phyloP scores from a whole-genome alignment of 1,140 invertebrate species.

The Andricus grossulariae region DNA sequence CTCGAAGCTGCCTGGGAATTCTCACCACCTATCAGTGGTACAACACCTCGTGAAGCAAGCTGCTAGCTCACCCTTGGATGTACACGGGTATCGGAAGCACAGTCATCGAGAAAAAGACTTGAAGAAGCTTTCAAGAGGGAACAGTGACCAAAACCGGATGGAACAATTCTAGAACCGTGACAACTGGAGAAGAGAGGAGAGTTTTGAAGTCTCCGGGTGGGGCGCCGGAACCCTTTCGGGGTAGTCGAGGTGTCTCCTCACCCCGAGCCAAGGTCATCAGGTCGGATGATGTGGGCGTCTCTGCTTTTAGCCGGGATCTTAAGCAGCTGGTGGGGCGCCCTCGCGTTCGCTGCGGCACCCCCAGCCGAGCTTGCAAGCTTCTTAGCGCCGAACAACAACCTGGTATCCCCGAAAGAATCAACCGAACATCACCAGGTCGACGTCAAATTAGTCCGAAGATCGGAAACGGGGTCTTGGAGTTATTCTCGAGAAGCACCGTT shows the following conservation, averaged over 20 bases:
- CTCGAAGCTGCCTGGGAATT: conserved; percentile 49
- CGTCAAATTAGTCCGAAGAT: conserved; percentile 31
- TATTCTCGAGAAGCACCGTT: too few species aligned
- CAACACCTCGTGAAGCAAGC: conserved; percentile 55
- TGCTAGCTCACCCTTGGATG: not conserved
- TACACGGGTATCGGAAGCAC: not conserved
- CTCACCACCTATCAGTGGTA: conserved; percentile 55
- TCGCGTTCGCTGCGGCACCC: conserved; percentile 63
- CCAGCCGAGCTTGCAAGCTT: conserved; percentile 58
- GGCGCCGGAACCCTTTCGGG: conserved; percentile 2
- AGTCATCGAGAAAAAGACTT: not conserved
- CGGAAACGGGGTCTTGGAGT: conserved; percentile 31
- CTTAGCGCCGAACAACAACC: conserved; percentile 30
- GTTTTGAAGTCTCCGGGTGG: conserved; percentile 30
- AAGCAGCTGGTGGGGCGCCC: conserved; percentile 70
- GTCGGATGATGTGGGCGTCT: conserved; percentile 72
- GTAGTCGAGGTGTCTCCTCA: conserved; percentile 42
- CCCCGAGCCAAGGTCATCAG: conserved; percentile 57
- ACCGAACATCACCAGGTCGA: not conserved
- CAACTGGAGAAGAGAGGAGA: conserved; percentile 7
- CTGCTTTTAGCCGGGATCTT: conserved; percentile 71
- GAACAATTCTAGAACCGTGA: not conserved
- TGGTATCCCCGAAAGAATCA: too few species aligned
- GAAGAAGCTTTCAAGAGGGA: not conserved
- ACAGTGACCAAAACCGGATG: not conserved